Conservation (phyloP, 2,797 vertebrate species). For the Gallinago stenura region DNA sequence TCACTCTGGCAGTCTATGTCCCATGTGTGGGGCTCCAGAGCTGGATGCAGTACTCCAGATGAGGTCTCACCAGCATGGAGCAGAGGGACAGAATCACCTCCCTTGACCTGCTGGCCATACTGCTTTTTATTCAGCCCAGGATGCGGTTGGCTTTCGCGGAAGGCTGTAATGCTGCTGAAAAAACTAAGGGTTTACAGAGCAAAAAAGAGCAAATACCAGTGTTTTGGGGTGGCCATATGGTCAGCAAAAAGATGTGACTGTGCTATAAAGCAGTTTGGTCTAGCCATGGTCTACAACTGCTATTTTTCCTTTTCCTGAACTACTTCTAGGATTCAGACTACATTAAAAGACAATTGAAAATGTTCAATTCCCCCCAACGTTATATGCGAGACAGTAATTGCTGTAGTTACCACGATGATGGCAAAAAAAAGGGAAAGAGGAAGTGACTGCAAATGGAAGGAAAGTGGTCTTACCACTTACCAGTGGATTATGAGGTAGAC, state of each 20-base stretch:
- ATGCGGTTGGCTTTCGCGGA: accelerated
- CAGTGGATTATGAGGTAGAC: not conserved
- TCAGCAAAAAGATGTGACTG: not conserved
- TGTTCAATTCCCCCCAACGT: not conserved
- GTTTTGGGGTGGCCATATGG: not conserved
- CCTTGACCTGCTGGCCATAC: accelerated
- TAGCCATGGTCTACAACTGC: not conserved
- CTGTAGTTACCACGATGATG: not conserved
- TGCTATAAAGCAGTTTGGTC: not conserved
- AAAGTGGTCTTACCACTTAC: not conserved
- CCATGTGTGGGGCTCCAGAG: not conserved
- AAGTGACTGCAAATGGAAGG: not conserved
- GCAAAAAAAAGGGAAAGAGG: not conserved
- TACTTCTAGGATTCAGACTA: not conserved
- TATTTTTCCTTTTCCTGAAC: not conserved
- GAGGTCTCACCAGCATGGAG: not conserved
- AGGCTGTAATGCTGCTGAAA: not conserved
- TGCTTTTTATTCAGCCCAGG: not conserved
- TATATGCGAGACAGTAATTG: not conserved
- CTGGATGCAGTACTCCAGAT: accelerated
- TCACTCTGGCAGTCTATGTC: accelerated
- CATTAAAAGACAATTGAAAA: not conserved
- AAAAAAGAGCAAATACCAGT: not conserved
- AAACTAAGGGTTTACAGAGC: not conserved
- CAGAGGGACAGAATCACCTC: not conserved